phyloP scores from a whole-genome alignment of 2,113 vertebrate genomes.

The Notothenia rossii region DNA sequence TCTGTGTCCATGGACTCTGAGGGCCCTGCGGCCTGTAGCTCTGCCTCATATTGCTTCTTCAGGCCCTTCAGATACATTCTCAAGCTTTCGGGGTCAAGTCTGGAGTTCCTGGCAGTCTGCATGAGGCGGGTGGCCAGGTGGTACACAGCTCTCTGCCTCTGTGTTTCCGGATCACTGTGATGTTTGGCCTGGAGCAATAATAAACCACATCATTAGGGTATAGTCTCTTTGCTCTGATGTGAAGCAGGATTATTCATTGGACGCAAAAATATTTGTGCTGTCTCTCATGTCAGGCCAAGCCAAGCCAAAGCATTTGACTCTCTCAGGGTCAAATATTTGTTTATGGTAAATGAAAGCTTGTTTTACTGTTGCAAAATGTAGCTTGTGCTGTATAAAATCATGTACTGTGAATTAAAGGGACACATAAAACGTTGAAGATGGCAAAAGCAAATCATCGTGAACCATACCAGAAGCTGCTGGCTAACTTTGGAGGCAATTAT shows the following conservation, averaged over 20 bases:
- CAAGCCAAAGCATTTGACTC: neutral
- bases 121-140: conserved; percentile 89
- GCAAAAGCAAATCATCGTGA: conserved; percentile 19
- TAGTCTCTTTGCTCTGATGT: conserved; percentile 8
- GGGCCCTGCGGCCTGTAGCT: conserved; percentile 70
- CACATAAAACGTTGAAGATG: neutral
- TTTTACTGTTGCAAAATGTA: neutral
- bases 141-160: conserved; percentile 87
- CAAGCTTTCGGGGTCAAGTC: conserved; percentile 89
- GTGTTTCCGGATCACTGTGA: conserved; percentile 85
- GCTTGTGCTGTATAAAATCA: neutral
- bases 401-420: neutral
- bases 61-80: conserved; percentile 90
- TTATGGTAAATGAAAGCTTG: neutral
- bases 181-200: conserved; percentile 84
- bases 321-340: neutral
- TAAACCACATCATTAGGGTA: conserved; percentile 11
- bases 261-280: conserved; percentile 2
- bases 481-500: conserved; percentile 86
- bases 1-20: conserved; percentile 58
- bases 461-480: conserved; percentile 89
- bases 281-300: neutral
- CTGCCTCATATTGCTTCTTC: conserved; percentile 88
- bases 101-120: conserved; percentile 93
- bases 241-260: conserved; percentile 11